Evolutionary conservation across 2,888 invertebrate species (phyloP), one percentile per base, ranked within the genome.

Genomic region (Himalopsyche tibetana): DNA sequence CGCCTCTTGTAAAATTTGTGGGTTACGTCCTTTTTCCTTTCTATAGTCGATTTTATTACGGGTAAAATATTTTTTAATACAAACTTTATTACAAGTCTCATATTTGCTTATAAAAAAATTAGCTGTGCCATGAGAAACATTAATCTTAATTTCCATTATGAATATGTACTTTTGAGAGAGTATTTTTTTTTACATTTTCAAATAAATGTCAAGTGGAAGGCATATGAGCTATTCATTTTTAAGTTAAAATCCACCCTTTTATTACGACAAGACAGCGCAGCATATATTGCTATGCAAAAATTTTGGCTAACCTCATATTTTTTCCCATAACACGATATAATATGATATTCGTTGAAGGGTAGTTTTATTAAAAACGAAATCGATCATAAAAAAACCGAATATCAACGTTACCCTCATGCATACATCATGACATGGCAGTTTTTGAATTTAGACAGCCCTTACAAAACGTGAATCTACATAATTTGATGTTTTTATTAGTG

Each of bases 401-500:
- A 63, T 63, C n/a, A 63, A 63, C 63, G 63, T 63, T 9, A 15
- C n/a, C 6, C 63, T 63, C 63, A 63, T 63, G 19, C 63, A 63
- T 63, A 63, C 28, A 63, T 63, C 63, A 63, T 63, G 63, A 63
- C 63, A 63, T 63, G 63, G 19, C 63, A 5, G 19, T 63, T 63
- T 63, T 63, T 63, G 63, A 63, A 63, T 63, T 63, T 63, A 63
- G 63, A 63, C 63, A 19, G 63, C 63, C 63, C 63, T n/a, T 63
- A 8, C 63, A 28, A 63, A 63, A 63, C 63, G 63, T 63, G 63
- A 63, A 63, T 63, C 63, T 63, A 63, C 63, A 63, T 63, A 63
- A 63, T 63, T 63, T 63, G 63, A 63, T 63, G 63, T 63, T 63
- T 63, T 63, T 63, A 63, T 63, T 63, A 63, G 63, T 63, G 63